Evolutionary conservation across 2,888 invertebrate genomes (phyloP).

Genomic region (Neoaliturus tenellus): DNA sequence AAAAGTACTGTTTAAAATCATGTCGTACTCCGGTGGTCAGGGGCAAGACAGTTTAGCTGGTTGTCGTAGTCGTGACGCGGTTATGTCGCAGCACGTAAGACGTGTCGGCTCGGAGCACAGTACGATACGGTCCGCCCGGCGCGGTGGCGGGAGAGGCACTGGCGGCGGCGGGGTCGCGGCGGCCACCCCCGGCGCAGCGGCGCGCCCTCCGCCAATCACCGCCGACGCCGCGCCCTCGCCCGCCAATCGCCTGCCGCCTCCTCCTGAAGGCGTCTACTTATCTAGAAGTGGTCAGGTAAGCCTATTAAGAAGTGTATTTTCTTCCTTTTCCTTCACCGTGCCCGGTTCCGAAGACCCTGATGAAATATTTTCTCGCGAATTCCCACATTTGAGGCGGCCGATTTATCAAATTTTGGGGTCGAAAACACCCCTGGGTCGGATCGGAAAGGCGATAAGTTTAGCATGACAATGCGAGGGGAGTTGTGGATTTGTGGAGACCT

Average conservation of each 20-base stretch:
- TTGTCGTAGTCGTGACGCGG: too few species aligned
- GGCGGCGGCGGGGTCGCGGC: neutral
- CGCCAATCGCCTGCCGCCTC: neutral
- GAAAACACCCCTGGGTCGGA: neutral
- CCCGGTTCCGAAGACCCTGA: neutral
- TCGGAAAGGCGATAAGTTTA: neutral
- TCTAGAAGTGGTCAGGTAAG: slow-evolving; percentile 45
- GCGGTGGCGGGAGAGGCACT: slow-evolving; percentile 17
- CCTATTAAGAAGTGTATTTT: slow-evolving; percentile 42
- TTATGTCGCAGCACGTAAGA: neutral
- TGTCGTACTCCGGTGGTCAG: too few species aligned
- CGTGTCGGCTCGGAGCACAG: neutral
- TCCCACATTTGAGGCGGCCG: neutral
- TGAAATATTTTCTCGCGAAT: slow-evolving; percentile 9
- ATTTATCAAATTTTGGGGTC: slow-evolving; percentile 22
- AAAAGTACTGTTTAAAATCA: too few species aligned
- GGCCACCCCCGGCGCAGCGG: neutral
- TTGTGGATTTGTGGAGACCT: neutral
- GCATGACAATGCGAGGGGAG: neutral
- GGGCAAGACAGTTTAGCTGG: too few species aligned
- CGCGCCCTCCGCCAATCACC: neutral
- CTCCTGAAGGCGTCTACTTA: slow-evolving; percentile 42
- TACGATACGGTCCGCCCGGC: neutral
- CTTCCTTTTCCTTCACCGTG: slow-evolving; percentile 11
- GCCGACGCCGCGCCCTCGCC: neutral